Evolutionary conservation across 1,140 invertebrate genomes (phyloP).

Genomic region (Drosophila oshimai): DNA sequence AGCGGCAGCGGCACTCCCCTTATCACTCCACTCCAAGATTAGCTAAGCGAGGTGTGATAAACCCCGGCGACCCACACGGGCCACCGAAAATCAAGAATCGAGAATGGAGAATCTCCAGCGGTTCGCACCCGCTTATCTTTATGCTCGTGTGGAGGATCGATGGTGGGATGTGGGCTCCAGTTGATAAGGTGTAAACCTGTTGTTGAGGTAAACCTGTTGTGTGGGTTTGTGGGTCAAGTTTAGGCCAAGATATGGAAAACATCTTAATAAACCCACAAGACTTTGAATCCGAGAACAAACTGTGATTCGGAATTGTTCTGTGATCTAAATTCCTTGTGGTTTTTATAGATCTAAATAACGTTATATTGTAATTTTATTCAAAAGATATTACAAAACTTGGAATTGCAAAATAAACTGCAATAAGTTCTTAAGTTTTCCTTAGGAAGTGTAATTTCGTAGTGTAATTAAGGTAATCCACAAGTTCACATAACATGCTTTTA

Average conservation of each 20-base stretch:
- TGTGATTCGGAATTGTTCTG: neutral
- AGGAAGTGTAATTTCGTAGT: no score
- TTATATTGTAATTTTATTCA: no score
- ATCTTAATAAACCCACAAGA: neutral
- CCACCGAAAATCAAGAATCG: neutral
- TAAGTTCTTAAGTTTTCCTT: no score
- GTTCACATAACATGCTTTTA: no score
- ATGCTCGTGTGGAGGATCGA: conserved; percentile 1
- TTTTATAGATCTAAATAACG: no score
- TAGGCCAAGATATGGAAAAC: conserved; percentile 5
- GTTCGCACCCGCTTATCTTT: conserved; percentile 27
- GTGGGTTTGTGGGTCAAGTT: conserved; percentile 26
- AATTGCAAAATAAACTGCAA: no score
- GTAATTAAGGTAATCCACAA: no score
- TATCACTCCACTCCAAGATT: conserved; percentile 40
- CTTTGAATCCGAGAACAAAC: no score
- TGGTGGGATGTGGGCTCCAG: neutral
- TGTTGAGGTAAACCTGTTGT: conserved; percentile 14
- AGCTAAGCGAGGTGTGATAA: conserved; percentile 14
- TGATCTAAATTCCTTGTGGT: no score
- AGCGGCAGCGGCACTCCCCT: conserved; percentile 36
- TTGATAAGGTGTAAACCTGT: conserved; percentile 15
- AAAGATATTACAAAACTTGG: no score
- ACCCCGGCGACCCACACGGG: conserved; percentile 11
- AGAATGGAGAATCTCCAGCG: neutral